Evolutionary conservation across 2,888 invertebrate species (phyloP).

Genomic region (Carpatolechia fugitivella): DNA sequence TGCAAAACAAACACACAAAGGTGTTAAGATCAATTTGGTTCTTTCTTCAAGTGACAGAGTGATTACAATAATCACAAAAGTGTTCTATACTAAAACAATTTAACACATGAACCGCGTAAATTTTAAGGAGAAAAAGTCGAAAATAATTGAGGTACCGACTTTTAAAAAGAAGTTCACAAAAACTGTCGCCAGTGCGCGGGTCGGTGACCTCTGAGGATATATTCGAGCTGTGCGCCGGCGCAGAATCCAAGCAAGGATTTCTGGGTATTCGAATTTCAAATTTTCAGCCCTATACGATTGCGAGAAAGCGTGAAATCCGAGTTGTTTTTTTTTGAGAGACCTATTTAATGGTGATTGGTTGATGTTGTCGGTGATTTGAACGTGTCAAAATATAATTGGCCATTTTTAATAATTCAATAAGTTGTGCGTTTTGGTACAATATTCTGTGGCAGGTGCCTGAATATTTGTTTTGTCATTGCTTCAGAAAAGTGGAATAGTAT

Average conservation of each 20-base stretch:
- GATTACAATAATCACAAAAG: slow-evolving; percentile 15
- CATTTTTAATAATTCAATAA: background rate
- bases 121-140: slow-evolving; percentile 60
- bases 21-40: background rate
- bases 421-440: background rate
- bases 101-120: slow-evolving; percentile 55
- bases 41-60: background rate
- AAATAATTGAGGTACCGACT: slow-evolving; percentile 68
- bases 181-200: slow-evolving; percentile 57
- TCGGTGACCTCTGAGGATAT: slow-evolving; percentile 64
- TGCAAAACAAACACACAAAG: background rate
- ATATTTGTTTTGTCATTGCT: no score
- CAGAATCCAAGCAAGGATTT: slow-evolving; percentile 47
- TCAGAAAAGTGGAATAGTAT: no score
- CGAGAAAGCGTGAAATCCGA: slow-evolving; percentile 53
- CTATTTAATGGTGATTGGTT: slow-evolving; percentile 16
- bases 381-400: slow-evolving; percentile 7
- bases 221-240: slow-evolving; percentile 44
- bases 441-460: background rate
- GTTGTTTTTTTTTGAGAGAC: slow-evolving; percentile 12
- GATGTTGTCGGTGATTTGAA: background rate
- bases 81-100: slow-evolving; percentile 42
- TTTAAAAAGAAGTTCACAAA: slow-evolving; percentile 65
- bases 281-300: slow-evolving; percentile 66
- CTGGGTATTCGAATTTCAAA: slow-evolving; percentile 74